Evolutionary conservation across 2,113 vertebrate species (phyloP).

Genomic region (Tiliqua scincoides): DNA sequence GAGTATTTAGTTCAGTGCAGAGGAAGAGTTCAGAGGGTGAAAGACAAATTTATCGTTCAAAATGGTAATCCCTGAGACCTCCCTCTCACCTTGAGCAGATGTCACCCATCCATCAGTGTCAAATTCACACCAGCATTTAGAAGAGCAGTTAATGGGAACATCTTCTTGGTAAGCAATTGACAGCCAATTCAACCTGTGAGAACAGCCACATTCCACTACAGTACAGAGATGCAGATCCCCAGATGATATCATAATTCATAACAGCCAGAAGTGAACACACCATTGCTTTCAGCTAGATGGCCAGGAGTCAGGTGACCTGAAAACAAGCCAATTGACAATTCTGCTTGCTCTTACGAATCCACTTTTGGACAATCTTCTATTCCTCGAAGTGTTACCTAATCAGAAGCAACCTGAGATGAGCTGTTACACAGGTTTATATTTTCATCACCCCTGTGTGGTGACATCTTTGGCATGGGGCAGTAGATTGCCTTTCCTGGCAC

Average conservation of each 20-base stretch:
- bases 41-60: constrained; percentile 17
- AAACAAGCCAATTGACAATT: neutral
- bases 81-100: constrained; percentile 15
- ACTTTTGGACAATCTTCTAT: neutral
- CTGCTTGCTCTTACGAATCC: neutral
- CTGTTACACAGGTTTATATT: constrained; percentile 5
- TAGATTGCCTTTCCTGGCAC: constrained; percentile 17
- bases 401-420: neutral
- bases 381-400: neutral
- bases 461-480: neutral
- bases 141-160: neutral
- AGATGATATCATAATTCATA: constrained; percentile 5
- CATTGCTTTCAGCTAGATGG: neutral
- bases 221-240: neutral
- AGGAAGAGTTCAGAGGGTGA: constrained; percentile 13
- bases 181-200: neutral
- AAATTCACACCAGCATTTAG: constrained; percentile 11
- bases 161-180: neutral
- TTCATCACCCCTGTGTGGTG: neutral
- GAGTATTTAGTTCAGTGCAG: constrained; percentile 38
- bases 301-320: constrained; percentile 20
- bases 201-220: neutral
- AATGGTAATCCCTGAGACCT: constrained; percentile 21
- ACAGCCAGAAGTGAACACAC: neutral
- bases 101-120: neutral